A percentile compares a stretch with the other conserved stretches of the same genome.
phyloP scores from a whole-genome alignment of 2,888 invertebrate species.

The Steinernema scapterisci region DNA sequence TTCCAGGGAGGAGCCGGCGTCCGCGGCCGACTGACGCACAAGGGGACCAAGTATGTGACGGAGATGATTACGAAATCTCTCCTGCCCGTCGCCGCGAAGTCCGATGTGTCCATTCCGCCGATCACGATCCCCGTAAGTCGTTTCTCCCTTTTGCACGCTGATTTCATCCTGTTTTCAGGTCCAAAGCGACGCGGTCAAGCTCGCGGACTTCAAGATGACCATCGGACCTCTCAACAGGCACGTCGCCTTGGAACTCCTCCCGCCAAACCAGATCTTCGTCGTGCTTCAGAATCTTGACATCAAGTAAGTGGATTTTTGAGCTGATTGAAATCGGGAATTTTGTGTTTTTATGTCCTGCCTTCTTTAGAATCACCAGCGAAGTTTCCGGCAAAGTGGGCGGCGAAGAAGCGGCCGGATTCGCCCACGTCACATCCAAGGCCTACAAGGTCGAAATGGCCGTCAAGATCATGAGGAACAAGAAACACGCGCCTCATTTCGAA shows the following conservation, averaged over 20 bases:
- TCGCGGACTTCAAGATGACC: not conserved
- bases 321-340: too few relatives aligned
- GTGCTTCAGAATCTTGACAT: conserved; percentile 8
- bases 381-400: not conserved
- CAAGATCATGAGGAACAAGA: not conserved
- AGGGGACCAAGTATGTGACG: conserved; percentile 58
- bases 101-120: conserved; percentile 39
- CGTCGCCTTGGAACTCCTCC: not conserved
- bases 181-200: not conserved
- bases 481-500: not conserved
- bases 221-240: conserved; percentile 5
- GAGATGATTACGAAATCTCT: conserved; percentile 52
- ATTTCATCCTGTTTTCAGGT: not conserved
- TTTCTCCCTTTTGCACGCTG: not conserved
- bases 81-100: conserved; percentile 49
- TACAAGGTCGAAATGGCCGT: conserved; percentile 26
- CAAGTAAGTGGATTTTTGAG: not conserved
- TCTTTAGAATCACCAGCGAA: not conserved
- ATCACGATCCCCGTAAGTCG: conserved; percentile 21
- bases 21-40: conserved; percentile 52
- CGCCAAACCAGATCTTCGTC: conserved; percentile 15
- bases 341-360: not conserved
- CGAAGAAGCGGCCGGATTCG: not conserved
- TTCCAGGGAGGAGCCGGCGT: conserved; percentile 57
- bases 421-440: not conserved